Evolutionary conservation across 2,797 vertebrate species (phyloP).

Genomic region (Zenarchopterus dispar): DNA sequence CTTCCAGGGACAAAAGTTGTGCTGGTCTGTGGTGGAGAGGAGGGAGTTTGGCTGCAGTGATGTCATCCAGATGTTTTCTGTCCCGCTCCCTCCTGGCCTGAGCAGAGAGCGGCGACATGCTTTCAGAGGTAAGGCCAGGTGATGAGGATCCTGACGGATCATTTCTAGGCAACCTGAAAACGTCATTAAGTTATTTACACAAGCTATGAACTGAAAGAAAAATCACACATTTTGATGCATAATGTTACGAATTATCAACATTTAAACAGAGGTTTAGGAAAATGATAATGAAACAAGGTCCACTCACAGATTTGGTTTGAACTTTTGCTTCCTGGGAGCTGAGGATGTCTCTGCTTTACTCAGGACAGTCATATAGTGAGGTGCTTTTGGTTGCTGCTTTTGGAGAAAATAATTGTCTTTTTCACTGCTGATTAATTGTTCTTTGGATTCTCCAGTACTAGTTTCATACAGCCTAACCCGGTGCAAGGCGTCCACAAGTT

Average conservation of each 20-base stretch:
- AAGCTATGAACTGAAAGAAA: not conserved
- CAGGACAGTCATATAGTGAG: conserved; percentile 86
- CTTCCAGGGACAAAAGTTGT: conserved; percentile 86
- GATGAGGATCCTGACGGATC: conserved; percentile 72
- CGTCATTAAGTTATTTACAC: conserved; percentile 4
- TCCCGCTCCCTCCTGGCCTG: conserved; percentile 83
- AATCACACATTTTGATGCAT: not conserved
- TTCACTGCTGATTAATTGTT: conserved; percentile 30
- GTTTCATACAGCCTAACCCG: conserved; percentile 79
- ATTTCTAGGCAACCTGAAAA: conserved; percentile 78
- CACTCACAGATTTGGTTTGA: conserved; percentile 90
- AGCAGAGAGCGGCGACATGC: conserved; percentile 66
- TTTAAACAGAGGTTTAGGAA: not conserved
- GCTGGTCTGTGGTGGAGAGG: conserved; percentile 86
- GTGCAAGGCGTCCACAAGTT: conserved; percentile 81
- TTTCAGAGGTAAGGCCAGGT: conserved; percentile 64
- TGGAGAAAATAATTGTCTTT: conserved; percentile 60
- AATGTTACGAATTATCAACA: not conserved
- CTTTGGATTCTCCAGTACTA: conserved; percentile 35
- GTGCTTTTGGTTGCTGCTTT: conserved; percentile 71
- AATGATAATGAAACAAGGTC: not conserved
- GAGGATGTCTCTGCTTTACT: conserved; percentile 80
- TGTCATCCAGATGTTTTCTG: conserved; percentile 90
- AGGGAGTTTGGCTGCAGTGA: conserved; percentile 90
- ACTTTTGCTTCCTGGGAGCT: conserved; percentile 76